Percentiles rank a stretch among this genome's conserved stretches.
Evolutionary conservation across 2,113 vertebrate species (phyloP).

Genomic region (Caretta caretta): DNA sequence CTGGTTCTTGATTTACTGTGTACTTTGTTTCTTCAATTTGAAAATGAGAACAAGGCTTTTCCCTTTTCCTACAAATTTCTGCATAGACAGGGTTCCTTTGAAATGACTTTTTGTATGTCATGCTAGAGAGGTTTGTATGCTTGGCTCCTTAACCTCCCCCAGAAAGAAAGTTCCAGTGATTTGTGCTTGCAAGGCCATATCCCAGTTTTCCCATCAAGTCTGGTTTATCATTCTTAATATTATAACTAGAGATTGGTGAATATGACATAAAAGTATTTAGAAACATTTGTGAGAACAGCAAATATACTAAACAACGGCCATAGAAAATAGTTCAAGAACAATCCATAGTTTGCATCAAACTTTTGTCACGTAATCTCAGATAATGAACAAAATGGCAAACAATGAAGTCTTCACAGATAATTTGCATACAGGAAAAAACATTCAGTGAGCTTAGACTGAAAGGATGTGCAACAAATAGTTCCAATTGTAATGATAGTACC

Average conservation of each 20-base stretch:
- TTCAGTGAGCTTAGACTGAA: too few species aligned
- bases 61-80: background rate
- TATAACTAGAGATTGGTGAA: background rate
- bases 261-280: background rate
- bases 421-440: background rate
- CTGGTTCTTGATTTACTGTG: background rate
- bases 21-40: background rate
- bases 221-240: background rate
- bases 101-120: background rate
- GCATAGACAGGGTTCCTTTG: background rate
- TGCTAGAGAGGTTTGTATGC: background rate
- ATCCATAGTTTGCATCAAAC: conserved; percentile 26
- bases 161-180: background rate
- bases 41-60: background rate
- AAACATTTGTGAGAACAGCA: conserved; percentile 14
- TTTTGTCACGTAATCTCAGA: background rate
- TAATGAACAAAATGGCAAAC: background rate
- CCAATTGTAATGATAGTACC: background rate
- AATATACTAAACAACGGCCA: background rate
- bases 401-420: background rate
- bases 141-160: background rate
- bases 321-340: conserved; percentile 1
- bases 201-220: conserved; percentile 12
- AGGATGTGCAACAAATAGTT: background rate
- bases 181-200: background rate